phyloP scores from a whole-genome alignment of 2,113 vertebrate species.

The Orcinus orca region DNA sequence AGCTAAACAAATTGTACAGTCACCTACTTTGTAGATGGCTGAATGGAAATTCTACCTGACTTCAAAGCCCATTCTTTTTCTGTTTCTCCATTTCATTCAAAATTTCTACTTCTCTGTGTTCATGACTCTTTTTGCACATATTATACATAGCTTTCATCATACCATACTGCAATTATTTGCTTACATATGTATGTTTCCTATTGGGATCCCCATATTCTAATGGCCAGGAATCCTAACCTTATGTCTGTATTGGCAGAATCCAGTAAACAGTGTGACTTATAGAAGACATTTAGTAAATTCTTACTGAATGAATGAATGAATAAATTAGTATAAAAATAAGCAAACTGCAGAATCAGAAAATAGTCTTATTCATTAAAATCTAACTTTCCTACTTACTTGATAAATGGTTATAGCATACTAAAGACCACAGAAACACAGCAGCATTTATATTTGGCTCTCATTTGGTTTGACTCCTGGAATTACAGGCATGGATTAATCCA shows the following conservation, averaged over 20 bases:
- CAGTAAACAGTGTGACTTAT: neutral
- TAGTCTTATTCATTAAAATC: neutral
- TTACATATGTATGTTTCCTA: accelerated
- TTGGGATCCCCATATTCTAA: neutral
- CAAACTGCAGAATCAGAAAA: neutral
- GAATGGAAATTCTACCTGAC: neutral
- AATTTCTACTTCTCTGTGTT: neutral
- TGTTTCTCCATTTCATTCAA: neutral
- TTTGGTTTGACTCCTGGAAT: neutral
- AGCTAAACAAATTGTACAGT: neutral
- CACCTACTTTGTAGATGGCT: neutral
- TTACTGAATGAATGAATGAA: neutral
- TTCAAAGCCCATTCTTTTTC: neutral
- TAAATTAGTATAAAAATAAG: neutral
- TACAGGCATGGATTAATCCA: neutral
- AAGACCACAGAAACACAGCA: neutral
- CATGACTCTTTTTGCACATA: neutral
- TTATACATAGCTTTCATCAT: neutral
- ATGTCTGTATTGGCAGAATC: neutral
- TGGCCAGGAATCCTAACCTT: neutral
- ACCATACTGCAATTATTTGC: neutral
- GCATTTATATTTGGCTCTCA: neutral
- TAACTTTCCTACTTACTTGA: neutral
- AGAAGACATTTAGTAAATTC: neutral
- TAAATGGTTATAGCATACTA: neutral